These are phyloP conservation scores for Eupithecia centaureata DNA, from an alignment of 2,888 invertebrate species.

Conservation along the genomic window DNA sequence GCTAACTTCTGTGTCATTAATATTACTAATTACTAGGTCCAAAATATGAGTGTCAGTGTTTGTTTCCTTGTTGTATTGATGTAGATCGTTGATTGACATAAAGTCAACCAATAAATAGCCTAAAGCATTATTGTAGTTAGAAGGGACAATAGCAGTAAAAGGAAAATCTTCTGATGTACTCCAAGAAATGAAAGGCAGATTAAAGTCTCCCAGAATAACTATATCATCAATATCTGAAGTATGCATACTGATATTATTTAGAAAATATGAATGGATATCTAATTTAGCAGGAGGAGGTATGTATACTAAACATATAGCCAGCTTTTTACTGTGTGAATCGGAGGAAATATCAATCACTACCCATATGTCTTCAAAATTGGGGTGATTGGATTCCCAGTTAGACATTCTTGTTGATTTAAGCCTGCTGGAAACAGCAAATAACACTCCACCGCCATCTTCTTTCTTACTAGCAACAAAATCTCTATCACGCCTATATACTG, in stretches of 20 bases:
- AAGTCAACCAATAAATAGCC: too few species aligned
- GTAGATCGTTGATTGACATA: too few species aligned
- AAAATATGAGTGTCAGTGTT: too few species aligned
- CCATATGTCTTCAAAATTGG: constrained; percentile 12
- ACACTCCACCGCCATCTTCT: constrained; percentile 16
- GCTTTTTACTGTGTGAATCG: background rate
- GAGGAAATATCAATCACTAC: background rate
- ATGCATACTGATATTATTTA: background rate
- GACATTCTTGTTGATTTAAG: background rate
- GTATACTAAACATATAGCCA: constrained; percentile 13
- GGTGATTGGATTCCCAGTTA: constrained; percentile 1
- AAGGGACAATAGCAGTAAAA: too few species aligned
- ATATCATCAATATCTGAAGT: background rate
- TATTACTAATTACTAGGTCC: too few species aligned
- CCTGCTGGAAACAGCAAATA: constrained; percentile 9
- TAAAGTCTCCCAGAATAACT: background rate
- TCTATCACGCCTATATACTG: constrained; percentile 12
- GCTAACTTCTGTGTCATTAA: too few species aligned
- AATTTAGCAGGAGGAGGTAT: constrained; percentile 11
- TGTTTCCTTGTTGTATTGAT: too few species aligned
- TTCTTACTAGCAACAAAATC: constrained; percentile 2
- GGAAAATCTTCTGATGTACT: too few species aligned
- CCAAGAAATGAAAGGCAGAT: background rate
- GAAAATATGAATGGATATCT: background rate
- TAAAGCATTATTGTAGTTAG: too few species aligned